Base-by-base conservation (phyloP, 2,797 vertebrate genomes). In the Leuciscus waleckii region DNA sequence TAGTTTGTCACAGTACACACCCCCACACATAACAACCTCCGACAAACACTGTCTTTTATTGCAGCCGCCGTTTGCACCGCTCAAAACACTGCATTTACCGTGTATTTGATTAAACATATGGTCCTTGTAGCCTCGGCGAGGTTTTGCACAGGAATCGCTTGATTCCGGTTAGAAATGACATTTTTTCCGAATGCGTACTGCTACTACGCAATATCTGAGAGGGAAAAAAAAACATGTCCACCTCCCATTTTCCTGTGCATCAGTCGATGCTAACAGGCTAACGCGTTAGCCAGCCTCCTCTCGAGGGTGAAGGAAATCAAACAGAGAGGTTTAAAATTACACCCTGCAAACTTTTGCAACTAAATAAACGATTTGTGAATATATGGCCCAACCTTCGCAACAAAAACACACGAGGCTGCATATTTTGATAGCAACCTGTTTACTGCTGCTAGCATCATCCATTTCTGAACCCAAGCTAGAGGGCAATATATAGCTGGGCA, bases 221-320 rank as follows among this genome's bases (percentile, higher is more conserved):
- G 83, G 69, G 67, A 84, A 92, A 90, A 90, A 32, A 91, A 93
- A 95, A 96, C 94, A 96, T 95, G 95, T 95, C 95, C 95, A 95
- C 95, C 95, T 95, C 94, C 94, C 94, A 94, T 95, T 95, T 95
- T 94, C 93, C 93, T 93, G 93, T 94, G 95, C 94, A 95, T 95
- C 95, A 95, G 93, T 92, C 92, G 85, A 91, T 94, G 95, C 94
- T 93, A 89, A 80, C 85, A 78, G 19, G 89, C 86, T 89, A 91
- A 79, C 83, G 61, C 61, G 86, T 82, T 90, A 89, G 89, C 88
- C 78, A 71, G 32, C 67, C 35, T 54, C 43, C 26, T 67, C 35
- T 79, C 69, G 58, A 49, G 51, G 49, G 41, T 39, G 37, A 43
- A 49, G 41, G 54, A 63, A 32, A 58, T 10, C 21, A 71, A 41